A percentile compares a stretch with the other conserved stretches of the same genome.
phyloP scores from a whole-genome alignment of 2,797 vertebrate genomes.

The Thaleichthys pacificus region DNA sequence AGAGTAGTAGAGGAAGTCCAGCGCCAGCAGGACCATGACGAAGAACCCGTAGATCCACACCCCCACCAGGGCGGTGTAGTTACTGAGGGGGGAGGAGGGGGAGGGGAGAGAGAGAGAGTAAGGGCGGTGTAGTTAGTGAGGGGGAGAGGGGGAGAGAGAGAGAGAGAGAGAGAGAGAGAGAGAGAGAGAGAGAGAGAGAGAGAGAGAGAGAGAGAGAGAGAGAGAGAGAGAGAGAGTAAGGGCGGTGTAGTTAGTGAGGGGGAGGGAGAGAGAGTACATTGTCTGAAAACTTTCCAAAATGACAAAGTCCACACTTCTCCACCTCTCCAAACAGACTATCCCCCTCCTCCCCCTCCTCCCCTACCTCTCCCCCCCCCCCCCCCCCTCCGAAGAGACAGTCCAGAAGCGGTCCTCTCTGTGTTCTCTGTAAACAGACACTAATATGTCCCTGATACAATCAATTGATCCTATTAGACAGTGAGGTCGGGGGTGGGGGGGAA shows the following conservation, averaged over 20 bases:
- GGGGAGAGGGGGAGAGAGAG: background rate
- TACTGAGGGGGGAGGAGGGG: constrained; percentile 70
- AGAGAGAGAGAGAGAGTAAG: constrained; percentile 54
- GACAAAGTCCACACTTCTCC: background rate
- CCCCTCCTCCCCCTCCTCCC: too few relatives aligned
- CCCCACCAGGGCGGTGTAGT: constrained; percentile 93
- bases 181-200: constrained; percentile 4
- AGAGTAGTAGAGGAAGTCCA: constrained; percentile 97
- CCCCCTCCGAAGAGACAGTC: background rate
- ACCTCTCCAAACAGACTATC: too few relatives aligned
- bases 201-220: background rate
- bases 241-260: constrained; percentile 71
- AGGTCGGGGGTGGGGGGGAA: background rate
- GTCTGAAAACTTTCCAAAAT: background rate
- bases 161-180: background rate
- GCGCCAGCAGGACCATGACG: constrained; percentile 88
- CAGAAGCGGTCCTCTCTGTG: background rate
- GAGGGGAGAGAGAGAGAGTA: constrained; percentile 34
- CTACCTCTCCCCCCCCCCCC: too few relatives aligned
- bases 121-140: constrained; percentile 77
- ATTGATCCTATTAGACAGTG: background rate
- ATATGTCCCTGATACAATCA: background rate
- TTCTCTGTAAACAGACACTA: background rate
- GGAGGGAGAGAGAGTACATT: background rate
- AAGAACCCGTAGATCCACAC: constrained; percentile 99